Conservation (phyloP, 1,140 invertebrate species). For the Delia radicum region DNA sequence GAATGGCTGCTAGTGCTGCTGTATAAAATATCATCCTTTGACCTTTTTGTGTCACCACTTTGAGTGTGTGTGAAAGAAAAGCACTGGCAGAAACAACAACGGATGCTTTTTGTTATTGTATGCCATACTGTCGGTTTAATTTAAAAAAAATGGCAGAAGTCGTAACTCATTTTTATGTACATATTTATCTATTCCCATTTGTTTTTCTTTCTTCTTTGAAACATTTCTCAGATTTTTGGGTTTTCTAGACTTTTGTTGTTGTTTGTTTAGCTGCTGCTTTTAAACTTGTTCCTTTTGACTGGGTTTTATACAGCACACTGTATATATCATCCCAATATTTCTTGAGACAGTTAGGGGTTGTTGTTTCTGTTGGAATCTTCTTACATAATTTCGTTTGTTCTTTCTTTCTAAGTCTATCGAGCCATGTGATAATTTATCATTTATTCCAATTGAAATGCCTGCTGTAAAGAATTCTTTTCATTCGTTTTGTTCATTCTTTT, state of each 20-base stretch:
- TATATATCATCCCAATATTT: not conserved
- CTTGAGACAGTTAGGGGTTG: slow-evolving; percentile 43
- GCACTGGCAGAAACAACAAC: not conserved
- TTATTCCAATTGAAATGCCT: slow-evolving; percentile 19
- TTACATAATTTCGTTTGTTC: too few species aligned
- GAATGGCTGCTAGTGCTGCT: slow-evolving; percentile 16
- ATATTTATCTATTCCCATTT: slow-evolving; percentile 39
- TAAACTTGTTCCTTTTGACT: not conserved
- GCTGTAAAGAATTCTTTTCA: slow-evolving; percentile 15
- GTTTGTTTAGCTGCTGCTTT: not conserved
- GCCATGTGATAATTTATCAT: slow-evolving; percentile 51
- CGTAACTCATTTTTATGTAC: slow-evolving; percentile 56
- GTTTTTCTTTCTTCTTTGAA: slow-evolving; percentile 26
- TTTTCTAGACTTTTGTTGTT: slow-evolving; percentile 6
- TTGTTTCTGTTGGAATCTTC: slow-evolving; percentile 15
- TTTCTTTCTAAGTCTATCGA: slow-evolving; percentile 11
- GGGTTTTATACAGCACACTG: not conserved
- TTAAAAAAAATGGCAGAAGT: slow-evolving; percentile 51
- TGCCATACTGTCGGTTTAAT: slow-evolving; percentile 9
- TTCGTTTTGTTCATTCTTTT: not conserved
- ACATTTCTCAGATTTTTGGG: slow-evolving; percentile 15
- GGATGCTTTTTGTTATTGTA: not conserved
- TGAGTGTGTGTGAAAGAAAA: slow-evolving; percentile 28
- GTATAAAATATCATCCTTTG: slow-evolving; percentile 36
- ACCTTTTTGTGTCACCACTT: slow-evolving; percentile 40